Evolutionary conservation across 1,140 invertebrate genomes (phyloP), one percentile per base, ranked within the genome.

Genomic region (Drosophila tsacasi): DNA sequence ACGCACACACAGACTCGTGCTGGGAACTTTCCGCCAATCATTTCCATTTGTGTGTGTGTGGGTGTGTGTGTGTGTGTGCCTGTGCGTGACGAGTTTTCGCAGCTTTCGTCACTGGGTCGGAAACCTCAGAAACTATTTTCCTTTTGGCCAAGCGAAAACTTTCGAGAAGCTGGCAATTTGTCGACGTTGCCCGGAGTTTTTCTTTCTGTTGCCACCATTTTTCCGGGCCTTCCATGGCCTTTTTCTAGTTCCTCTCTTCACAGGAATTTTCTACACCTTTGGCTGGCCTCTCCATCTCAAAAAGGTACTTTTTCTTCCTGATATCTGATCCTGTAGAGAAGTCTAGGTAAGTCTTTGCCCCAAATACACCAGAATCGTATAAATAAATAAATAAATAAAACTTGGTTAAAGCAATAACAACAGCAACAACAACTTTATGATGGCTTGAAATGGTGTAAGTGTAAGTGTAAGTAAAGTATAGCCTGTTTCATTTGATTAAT

Each of bases 291-390:
- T 21, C 0, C 3, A 19, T 32, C 21, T 47, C 23, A 25, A 25
- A n/a, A n/a, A n/a, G n/a, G n/a, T n/a, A n/a, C n/a, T n/a, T 10
- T 21, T 40, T 40, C 32, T 19, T 25, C 9, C 54, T 50, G 35
- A 44, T 42, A 54, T 75, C 52, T 81, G 54, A 64, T 69, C 50
- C 49, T 55, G 63, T 62, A 50, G 73, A 72, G 25, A 72, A 79
- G 83, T 65, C 71, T 79, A 30, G 81, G 81, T 61, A 60, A 30
- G 7, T 7, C 27, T 8, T 30, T 30, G 27, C 27, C 8, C 27
- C 27, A 40, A 32, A 19, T 27, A 23, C 17, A 15, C 21, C 6
- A 23, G 49, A 13, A 46, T 49, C 21, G 2, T 3, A 12, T 12
- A 52, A 19, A 52, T 21, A 35, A 21, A 52, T 21, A 35, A 21